These are phyloP conservation scores for Geopemphigus sp. DNA, from an alignment of 1,140 invertebrate species.

Conservation along the genomic window DNA sequence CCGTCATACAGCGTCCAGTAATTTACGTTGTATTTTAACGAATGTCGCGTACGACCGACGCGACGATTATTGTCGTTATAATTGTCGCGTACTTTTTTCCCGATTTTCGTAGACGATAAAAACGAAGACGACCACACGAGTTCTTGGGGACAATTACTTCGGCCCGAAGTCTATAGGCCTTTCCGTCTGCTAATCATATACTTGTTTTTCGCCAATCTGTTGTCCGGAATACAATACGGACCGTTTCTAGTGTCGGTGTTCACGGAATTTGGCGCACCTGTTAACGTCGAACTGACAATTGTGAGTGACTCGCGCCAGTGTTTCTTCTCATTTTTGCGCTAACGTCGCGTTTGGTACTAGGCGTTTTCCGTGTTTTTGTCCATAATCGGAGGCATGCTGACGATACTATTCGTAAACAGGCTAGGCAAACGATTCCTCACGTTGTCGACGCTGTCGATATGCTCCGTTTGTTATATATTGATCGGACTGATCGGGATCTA, in stretches of 20 bases:
- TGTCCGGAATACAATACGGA: conserved; percentile 2
- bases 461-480: conserved; percentile 15
- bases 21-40: neutral
- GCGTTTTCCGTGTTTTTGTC: conserved; percentile 12
- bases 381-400: conserved; percentile 7
- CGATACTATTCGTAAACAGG: conserved; percentile 4
- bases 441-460: neutral
- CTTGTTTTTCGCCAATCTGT: neutral
- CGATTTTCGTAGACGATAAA: neutral
- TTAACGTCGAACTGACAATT: conserved; percentile 20
- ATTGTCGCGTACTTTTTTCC: too few species aligned
- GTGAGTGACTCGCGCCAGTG: neutral
- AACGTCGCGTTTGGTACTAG: neutral
- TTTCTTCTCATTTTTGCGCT: neutral
- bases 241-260: conserved; percentile 19
- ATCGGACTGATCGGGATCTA: conserved; percentile 13
- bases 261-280: conserved; percentile 12
- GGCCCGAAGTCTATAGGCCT: conserved; percentile 23
- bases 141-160: conserved; percentile 22
- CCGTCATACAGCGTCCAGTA: neutral
- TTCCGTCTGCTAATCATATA: conserved; percentile 14
- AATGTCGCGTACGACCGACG: too few species aligned
- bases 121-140: neutral
- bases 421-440: conserved; percentile 28
- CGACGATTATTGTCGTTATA: too few species aligned